phyloP scores from a whole-genome alignment of 2,113 vertebrate genomes.

The Petroica traversi region DNA sequence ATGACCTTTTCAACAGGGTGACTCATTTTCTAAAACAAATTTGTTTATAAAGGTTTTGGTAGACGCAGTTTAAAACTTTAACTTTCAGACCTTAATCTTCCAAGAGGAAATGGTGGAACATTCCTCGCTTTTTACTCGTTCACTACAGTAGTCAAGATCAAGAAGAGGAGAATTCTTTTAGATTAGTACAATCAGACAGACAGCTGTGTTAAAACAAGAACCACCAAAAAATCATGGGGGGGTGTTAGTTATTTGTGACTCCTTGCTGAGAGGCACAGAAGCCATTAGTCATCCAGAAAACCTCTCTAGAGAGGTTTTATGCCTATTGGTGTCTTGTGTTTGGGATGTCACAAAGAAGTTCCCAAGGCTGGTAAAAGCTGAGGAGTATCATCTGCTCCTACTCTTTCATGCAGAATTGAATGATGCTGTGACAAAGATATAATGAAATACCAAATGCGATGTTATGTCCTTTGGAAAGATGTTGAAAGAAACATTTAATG shows the following conservation, averaged over 20 bases:
- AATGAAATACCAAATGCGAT: rapidly evolving
- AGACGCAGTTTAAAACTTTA: background rate
- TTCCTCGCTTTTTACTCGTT: rapidly evolving
- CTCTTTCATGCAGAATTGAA: background rate
- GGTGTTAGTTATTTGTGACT: background rate
- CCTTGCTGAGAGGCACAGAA: background rate
- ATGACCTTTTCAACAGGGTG: rapidly evolving
- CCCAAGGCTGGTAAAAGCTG: background rate
- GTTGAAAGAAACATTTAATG: background rate
- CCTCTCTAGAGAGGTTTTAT: background rate
- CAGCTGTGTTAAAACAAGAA: background rate
- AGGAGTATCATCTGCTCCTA: background rate
- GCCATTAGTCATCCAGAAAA: background rate
- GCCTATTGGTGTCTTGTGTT: rapidly evolving
- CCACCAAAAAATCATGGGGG: background rate
- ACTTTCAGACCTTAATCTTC: background rate
- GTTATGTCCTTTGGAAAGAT: background rate
- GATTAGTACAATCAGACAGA: background rate
- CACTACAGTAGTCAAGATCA: background rate
- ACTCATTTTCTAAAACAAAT: background rate
- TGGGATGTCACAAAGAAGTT: background rate
- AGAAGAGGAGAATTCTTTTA: background rate
- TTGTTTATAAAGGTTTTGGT: background rate
- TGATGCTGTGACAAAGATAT: rapidly evolving
- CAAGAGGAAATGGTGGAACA: background rate